These are phyloP conservation scores for Calameuta idolon DNA, from an alignment of 2,888 invertebrate species.

Conservation along the genomic window DNA sequence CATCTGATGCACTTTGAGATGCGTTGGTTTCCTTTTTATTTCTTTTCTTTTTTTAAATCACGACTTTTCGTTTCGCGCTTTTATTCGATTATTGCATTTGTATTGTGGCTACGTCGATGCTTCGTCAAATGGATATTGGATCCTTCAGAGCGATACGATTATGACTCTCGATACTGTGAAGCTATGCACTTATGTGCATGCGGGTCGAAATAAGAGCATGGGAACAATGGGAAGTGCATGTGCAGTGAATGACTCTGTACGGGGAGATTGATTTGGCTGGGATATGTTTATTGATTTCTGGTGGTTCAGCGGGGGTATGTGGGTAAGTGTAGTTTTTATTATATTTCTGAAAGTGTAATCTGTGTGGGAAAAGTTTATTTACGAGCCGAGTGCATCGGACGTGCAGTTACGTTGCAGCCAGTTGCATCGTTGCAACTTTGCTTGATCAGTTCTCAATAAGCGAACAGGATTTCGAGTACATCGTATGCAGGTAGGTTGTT, in stretches of 20 bases:
- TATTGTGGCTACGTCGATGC: not conserved
- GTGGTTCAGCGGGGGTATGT: not conserved
- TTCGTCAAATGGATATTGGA: not conserved
- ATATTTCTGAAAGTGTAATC: not conserved
- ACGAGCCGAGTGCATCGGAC: not conserved
- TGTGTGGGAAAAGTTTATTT: not conserved
- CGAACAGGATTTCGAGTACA: not conserved
- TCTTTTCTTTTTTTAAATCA: not conserved
- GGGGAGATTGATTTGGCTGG: not conserved
- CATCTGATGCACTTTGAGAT: not conserved
- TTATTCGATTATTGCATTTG: not conserved
- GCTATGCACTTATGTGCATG: not conserved
- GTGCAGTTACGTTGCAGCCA: not conserved
- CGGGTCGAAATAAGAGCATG: not conserved
- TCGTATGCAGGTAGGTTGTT: not conserved
- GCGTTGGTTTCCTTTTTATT: not conserved
- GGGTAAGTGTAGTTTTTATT: not conserved
- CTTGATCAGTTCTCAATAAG: not conserved
- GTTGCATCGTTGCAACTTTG: not conserved
- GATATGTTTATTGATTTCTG: not conserved
- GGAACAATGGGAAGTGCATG: not conserved
- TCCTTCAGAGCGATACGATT: not conserved
- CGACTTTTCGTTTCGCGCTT: not conserved
- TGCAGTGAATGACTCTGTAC: not conserved
- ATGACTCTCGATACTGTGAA: not conserved